Conservation (phyloP, 1,140 invertebrate species). For the Lordiphosa collinella region DNA sequence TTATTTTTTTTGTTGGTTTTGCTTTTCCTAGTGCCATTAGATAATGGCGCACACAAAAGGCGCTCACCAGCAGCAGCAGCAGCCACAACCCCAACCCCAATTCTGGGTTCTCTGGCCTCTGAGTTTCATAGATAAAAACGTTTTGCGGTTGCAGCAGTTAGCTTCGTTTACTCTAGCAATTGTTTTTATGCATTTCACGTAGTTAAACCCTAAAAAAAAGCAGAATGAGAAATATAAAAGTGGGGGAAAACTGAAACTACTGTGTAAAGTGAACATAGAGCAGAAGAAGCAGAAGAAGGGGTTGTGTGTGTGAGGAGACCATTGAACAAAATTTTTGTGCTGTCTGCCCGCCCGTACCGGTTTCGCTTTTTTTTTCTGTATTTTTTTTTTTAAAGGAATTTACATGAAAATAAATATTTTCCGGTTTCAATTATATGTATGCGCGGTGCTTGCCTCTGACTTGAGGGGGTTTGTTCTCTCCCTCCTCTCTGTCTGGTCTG, state of each 20-base stretch:
- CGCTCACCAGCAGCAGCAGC: slow-evolving; percentile 7
- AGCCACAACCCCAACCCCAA: slow-evolving; percentile 32
- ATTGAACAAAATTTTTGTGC: slow-evolving; percentile 44
- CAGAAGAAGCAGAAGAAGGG: slow-evolving; percentile 22
- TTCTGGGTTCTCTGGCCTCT: slow-evolving; percentile 19
- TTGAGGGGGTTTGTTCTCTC: slow-evolving; percentile 22
- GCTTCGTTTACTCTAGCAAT: slow-evolving; percentile 42
- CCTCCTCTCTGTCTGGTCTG: slow-evolving; percentile 18
- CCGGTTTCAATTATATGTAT: slow-evolving; percentile 76
- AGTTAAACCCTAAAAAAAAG: slow-evolving; percentile 56
- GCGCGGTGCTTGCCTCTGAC: slow-evolving; percentile 17
- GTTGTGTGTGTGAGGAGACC: slow-evolving; percentile 4
- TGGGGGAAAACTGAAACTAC: slow-evolving; percentile 14
- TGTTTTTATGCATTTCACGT: slow-evolving; percentile 77
- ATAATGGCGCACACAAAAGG: slow-evolving; percentile 38
- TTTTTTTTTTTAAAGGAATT: slow-evolving; percentile 59
- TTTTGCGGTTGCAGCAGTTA: slow-evolving; percentile 50
- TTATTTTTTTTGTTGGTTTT: slow-evolving; percentile 17
- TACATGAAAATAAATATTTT: slow-evolving; percentile 79
- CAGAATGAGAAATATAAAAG: slow-evolving; percentile 16
- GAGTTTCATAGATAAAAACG: slow-evolving; percentile 61
- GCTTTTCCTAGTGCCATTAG: slow-evolving; percentile 43
- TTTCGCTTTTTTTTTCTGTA: slow-evolving; percentile 28
- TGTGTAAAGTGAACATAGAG: slow-evolving; percentile 34
- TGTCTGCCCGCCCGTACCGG: slow-evolving; percentile 37